A percentile compares a stretch with the other conserved stretches of the same genome.
Evolutionary conservation across 2,888 invertebrate genomes (phyloP).

Genomic region (Plagodis dolabraria): DNA sequence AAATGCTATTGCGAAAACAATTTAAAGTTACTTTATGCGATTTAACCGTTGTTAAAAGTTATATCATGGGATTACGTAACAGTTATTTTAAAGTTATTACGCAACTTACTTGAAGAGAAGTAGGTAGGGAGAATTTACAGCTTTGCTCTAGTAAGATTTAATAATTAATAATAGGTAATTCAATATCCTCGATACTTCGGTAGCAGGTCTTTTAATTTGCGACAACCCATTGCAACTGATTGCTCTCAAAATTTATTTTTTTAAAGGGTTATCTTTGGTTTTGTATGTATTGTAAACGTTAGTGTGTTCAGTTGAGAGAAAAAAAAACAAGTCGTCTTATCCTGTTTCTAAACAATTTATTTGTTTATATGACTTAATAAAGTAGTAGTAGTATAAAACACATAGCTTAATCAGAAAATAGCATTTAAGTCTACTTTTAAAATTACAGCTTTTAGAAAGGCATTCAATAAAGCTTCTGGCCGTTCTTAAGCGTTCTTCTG

Average conservation of each 20-base stretch:
- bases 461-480: constrained; percentile 48
- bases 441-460: constrained; percentile 34
- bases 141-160: constrained; percentile 56
- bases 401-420: no score
- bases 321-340: no score
- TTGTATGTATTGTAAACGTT: neutral
- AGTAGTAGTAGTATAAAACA: no score
- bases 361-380: no score
- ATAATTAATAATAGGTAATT: constrained; percentile 72
- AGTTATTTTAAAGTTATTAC: constrained; percentile 30
- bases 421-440: neutral
- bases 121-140: constrained; percentile 61
- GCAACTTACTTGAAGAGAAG: constrained; percentile 43
- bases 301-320: no score
- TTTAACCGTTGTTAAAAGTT: constrained; percentile 61
- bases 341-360: no score
- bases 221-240: constrained; percentile 20
- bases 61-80: constrained; percentile 69
- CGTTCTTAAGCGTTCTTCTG: constrained; percentile 50
- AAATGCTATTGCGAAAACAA: constrained; percentile 52
- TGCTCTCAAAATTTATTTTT: neutral
- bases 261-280: neutral
- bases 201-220: constrained; percentile 23
- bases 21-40: constrained; percentile 69
- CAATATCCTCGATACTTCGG: constrained; percentile 49